Conservation (phyloP, 1,140 invertebrate species). For the Saccostrea echinata region DNA sequence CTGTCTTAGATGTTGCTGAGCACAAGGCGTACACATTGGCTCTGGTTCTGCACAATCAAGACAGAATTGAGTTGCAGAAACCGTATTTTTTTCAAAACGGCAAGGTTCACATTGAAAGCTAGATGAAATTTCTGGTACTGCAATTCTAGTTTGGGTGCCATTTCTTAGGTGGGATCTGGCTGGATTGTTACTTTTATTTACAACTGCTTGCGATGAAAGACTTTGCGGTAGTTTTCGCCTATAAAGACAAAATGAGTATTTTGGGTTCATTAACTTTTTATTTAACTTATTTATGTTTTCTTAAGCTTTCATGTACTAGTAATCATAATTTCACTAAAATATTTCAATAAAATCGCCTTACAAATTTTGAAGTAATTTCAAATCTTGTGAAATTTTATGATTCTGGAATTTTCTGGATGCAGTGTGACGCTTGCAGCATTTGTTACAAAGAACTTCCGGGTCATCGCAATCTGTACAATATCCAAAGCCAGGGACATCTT, state of each 20-base stretch:
- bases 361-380: background rate
- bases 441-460: background rate
- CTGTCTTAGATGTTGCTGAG: background rate
- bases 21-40: background rate
- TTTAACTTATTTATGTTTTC: too few relatives aligned
- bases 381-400: background rate
- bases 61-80: background rate
- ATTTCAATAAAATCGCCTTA: background rate
- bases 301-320: too few relatives aligned
- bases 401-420: background rate
- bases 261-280: too few relatives aligned
- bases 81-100: background rate
- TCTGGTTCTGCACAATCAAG: slow-evolving; percentile 4
- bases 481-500: background rate
- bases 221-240: too few relatives aligned
- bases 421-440: background rate
- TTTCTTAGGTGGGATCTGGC: too few relatives aligned
- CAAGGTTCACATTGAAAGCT: background rate
- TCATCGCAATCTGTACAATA: background rate
- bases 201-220: too few relatives aligned
- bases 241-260: too few relatives aligned
- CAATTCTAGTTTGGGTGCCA: background rate
- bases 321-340: background rate
- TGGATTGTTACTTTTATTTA: too few relatives aligned
- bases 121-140: background rate